Percentiles rank a stretch among this genome's conserved stretches.
Conservation (phyloP, 1,140 invertebrate species). For the Pristionchus pacificus region DNA sequence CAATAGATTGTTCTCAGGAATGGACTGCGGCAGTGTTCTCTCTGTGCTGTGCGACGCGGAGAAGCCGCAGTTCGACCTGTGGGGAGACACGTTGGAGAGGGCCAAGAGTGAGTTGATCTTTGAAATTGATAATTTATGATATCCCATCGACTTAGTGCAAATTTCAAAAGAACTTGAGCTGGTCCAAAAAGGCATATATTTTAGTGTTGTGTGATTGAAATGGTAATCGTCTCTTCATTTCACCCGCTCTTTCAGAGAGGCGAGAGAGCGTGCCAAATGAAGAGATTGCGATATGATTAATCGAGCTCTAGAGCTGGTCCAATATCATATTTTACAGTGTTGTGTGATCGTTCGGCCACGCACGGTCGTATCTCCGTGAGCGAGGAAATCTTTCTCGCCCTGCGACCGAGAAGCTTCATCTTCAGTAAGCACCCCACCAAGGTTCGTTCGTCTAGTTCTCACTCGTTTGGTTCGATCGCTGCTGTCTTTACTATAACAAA, state of each 20-base stretch:
- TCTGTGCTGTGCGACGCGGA: slow-evolving; percentile 52
- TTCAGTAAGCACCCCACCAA: slow-evolving; percentile 45
- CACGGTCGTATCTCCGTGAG: slow-evolving; percentile 43
- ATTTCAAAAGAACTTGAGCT: no score
- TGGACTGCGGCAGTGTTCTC: slow-evolving; percentile 51
- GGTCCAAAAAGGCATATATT: no score
- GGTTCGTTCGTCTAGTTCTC: no score
- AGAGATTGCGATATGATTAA: background rate
- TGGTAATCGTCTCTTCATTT: no score
- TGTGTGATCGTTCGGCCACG: slow-evolving; percentile 31
- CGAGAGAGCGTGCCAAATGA: slow-evolving; percentile 20
- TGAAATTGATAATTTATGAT: no score
- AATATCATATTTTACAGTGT: background rate
- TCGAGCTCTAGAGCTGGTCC: background rate
- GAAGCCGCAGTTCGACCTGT: slow-evolving; percentile 33
- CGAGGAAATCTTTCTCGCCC: slow-evolving; percentile 53
- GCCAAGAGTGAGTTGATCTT: slow-evolving; percentile 41
- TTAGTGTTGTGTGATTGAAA: no score
- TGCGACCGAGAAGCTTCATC: slow-evolving; percentile 47
- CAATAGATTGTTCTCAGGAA: slow-evolving; percentile 35
- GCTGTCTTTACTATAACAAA: no score
- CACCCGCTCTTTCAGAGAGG: no score
- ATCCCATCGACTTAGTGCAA: no score
- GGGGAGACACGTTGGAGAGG: slow-evolving; percentile 35
- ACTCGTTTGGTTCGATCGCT: no score